Conservation (phyloP, 2,888 invertebrate genomes). For the Coenonympha glycerion region DNA sequence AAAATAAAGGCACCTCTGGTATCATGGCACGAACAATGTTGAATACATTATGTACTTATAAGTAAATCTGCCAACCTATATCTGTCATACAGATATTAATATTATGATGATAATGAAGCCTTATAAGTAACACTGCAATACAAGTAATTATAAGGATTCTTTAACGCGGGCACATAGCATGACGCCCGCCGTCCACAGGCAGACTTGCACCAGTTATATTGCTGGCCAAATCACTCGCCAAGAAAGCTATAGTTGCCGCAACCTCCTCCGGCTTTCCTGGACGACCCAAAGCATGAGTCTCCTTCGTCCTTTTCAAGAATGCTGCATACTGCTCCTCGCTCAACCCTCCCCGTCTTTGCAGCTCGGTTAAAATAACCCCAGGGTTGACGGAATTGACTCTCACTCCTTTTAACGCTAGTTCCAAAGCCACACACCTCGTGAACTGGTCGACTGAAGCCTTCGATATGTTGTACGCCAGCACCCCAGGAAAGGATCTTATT, state of each 20-base stretch:
- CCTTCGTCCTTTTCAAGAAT: slow-evolving; percentile 89
- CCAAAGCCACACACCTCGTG: slow-evolving; percentile 93
- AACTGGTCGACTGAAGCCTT: slow-evolving; percentile 97
- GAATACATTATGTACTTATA: not conserved
- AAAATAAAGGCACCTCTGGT: not conserved
- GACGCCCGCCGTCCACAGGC: slow-evolving; percentile 95
- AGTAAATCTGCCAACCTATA: no score
- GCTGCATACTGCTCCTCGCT: slow-evolving; percentile 85
- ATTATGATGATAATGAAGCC: no score
- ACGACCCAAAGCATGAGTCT: slow-evolving; percentile 94
- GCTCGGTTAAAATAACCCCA: slow-evolving; percentile 91
- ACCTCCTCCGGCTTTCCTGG: slow-evolving; percentile 90
- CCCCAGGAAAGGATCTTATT: slow-evolving; percentile 90
- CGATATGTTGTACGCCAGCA: slow-evolving; percentile 93
- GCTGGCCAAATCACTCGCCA: slow-evolving; percentile 91
- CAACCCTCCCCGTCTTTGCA: slow-evolving; percentile 92
- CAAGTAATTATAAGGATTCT: not conserved
- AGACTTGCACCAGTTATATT: slow-evolving; percentile 93
- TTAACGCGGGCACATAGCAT: slow-evolving; percentile 94
- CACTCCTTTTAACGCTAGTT: slow-evolving; percentile 86
- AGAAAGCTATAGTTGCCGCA: slow-evolving; percentile 91
- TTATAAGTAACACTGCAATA: not conserved
- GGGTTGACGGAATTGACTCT: slow-evolving; percentile 95
- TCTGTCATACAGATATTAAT: no score
- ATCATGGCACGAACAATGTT: not conserved